Evolutionary conservation across 2,797 vertebrate species (phyloP), one percentile per base, ranked within the genome.

Genomic region (Chrysolophus pictus): DNA sequence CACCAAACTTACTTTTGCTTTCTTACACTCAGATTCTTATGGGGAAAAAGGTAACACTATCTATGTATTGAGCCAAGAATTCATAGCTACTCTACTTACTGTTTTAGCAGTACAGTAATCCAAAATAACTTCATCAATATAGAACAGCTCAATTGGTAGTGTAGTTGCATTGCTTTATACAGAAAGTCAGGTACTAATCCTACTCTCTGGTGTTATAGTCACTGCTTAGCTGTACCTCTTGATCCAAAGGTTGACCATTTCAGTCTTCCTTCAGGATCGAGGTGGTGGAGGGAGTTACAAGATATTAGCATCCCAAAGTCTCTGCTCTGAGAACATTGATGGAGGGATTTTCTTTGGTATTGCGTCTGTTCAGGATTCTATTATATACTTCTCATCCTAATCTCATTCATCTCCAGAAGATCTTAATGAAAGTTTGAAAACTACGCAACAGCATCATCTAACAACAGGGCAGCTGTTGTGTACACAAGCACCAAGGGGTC

Each of bases 401-500:
- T 49, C 21, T 87, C 22, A 28, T 70, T 84, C 35, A 11, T 74
- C 7, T 67, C 71, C 37, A 46, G 60, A 49, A 65, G 31, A 70
- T 88, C 37, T 23, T 19, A 88, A n/a, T 13, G 33, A 16, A 85
- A 77, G 73, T 47, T 71, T 80, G 24, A 23, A 87, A 75, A 47
- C 5, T 79, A 24, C 29, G 13, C 33, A 37, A n/a, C 11, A 79
- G 35, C 17, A 16, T 90, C 22, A 23, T 8, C 51, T 67, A 41
- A 37, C 33, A 59, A 46, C n/a, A 85, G 39, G 51, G 10, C 47
- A 87, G 51, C 17, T 42, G 9, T 58, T 62, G 18, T 13, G 3
- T n/a, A n/a, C n/a, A 19, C 4, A 6, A 10, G 47, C 15, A 21
- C 22, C 31, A 28, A 0, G 1, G 5, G 11, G 4, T 53, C 42